These are phyloP conservation scores for Eulemur mongoz DNA, from an alignment of 2,797 vertebrate genomes.

Conservation along the genomic window DNA sequence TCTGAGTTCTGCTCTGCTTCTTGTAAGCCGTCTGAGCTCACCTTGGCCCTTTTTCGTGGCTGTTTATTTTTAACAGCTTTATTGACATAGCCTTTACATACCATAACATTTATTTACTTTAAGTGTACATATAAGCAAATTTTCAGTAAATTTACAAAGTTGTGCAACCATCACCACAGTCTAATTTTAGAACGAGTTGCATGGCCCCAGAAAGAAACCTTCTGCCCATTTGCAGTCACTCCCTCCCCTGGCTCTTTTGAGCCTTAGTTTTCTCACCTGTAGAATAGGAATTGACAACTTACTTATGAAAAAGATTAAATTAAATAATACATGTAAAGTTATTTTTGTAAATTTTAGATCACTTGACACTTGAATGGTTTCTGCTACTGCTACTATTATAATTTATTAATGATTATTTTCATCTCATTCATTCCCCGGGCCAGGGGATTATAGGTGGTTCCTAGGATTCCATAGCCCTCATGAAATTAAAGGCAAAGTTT, in stretches of 20 bases:
- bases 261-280: neutral
- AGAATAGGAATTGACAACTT: neutral
- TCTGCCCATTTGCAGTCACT: neutral
- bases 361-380: neutral
- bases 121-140: neutral
- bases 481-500: neutral
- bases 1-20: neutral
- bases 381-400: neutral
- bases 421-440: neutral
- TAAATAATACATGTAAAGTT: neutral
- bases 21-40: neutral
- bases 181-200: neutral
- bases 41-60: neutral
- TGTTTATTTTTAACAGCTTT: neutral
- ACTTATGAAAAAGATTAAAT: neutral
- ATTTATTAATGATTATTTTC: neutral
- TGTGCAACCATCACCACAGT: neutral
- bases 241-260: neutral
- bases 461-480: neutral
- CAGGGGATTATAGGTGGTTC: neutral
- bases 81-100: neutral
- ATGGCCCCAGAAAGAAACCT: neutral
- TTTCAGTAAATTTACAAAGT: neutral
- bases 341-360: neutral
- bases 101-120: neutral